Base-by-base conservation (phyloP, 2,797 vertebrate genomes). In the Pelochelys cantorii region DNA sequence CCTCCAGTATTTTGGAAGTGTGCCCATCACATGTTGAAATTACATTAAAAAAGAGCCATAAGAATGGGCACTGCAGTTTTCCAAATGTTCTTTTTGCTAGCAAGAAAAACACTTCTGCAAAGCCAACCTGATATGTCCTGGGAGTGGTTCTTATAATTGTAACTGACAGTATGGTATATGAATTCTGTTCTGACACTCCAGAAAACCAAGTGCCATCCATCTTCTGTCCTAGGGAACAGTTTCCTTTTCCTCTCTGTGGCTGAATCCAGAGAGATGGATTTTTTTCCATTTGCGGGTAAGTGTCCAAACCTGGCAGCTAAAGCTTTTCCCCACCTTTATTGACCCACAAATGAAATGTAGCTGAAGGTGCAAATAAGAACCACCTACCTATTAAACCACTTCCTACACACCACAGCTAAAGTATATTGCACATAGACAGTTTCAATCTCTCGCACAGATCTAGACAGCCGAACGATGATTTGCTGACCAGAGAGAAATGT, bases 331-430 rank as follows among this genome's bases (percentile, higher is more conserved):
- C 0, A 1, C 89, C 89, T 84, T 37, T 86, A 62, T 56, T 89
- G 92, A 85, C 80, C 88, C 89, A 37, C 65, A 79, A 52, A 74
- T 92, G 77, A 54, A 84, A 83, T 37, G 78, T 80, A 88, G 91
- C 81, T 80, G 81, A 88, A 85, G 85, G 78, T 94, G 79, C 15
- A 81, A 84, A 87, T 34, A 88, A 84, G 83, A 48, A 37, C 48
- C 74, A 77, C 74, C 37, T 77, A 77, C 74, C 92, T 96, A 87
- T 95, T 88, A 96, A 96, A 96, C 95, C 96, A 96, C 96, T 96
- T 97, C 96, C 96, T 97, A 78, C 79, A 83, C 13, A 31, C 0
- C 1, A 25, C 4, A 5, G 80, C 88, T 93, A 0, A 77, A 1
- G 83, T 90, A 71, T 0, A 0, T 81, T 57, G 56, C 86, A 4